phyloP scores from a whole-genome alignment of 2,113 vertebrate genomes.

The Daphoenositta chrysoptera region DNA sequence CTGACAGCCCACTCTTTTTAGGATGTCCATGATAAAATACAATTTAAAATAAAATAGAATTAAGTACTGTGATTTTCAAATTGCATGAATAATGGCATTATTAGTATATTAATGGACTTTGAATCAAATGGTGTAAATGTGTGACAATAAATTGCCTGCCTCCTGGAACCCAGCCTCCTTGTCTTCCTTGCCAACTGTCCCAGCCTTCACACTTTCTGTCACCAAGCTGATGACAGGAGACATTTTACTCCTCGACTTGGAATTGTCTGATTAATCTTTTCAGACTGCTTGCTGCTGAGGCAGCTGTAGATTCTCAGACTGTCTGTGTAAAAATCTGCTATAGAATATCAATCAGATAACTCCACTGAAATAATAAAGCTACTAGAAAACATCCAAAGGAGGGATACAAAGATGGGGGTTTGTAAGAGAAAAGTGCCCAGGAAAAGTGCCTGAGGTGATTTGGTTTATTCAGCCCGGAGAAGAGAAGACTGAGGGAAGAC shows the following conservation, averaged over 20 bases:
- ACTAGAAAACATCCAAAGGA: not conserved
- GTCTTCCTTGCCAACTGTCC: not conserved
- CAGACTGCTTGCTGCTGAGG: not conserved
- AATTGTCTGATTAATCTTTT: not conserved
- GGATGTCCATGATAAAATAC: not conserved
- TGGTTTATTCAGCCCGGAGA: not conserved
- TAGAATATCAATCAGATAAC: not conserved
- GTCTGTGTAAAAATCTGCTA: not conserved
- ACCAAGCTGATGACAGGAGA: not conserved
- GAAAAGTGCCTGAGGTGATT: not conserved
- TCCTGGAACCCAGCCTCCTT: not conserved
- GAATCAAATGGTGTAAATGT: not conserved
- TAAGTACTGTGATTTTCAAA: not conserved
- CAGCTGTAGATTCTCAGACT: not conserved
- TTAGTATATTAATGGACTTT: not conserved
- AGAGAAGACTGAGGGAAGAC: not conserved
- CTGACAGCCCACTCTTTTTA: not conserved
- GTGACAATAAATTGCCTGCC: not conserved
- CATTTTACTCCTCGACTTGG: not conserved
- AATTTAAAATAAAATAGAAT: constrained; percentile 2
- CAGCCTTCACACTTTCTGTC: not conserved
- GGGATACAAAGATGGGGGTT: not conserved
- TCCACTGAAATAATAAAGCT: not conserved
- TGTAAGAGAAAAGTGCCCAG: not conserved
- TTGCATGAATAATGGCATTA: not conserved